Percentiles rank a stretch among this genome's conserved stretches.
These are phyloP conservation scores for Amphipyra berbera DNA, from an alignment of 2,888 invertebrate genomes.

Conservation along the genomic window DNA sequence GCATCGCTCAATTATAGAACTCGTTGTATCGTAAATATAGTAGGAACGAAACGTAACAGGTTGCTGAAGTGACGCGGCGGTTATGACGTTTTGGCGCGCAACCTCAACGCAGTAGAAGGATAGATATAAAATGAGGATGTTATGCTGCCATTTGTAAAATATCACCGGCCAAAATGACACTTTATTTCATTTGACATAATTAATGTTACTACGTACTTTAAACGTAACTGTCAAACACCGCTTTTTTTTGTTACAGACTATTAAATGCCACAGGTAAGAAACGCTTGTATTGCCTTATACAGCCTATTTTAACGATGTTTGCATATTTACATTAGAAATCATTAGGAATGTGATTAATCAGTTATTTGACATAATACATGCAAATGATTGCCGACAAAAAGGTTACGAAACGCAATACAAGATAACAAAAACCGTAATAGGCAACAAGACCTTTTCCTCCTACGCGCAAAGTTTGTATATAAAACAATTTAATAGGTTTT, in stretches of 20 bases:
- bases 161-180: conserved; percentile 59
- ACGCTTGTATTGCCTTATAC: conserved; percentile 23
- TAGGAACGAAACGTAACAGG: conserved; percentile 76
- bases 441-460: conserved; percentile 71
- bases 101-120: conserved; percentile 53
- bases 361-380: conserved; percentile 64
- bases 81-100: conserved; percentile 72
- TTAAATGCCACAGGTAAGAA: conserved; percentile 7
- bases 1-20: conserved; percentile 89
- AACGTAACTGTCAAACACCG: conserved; percentile 38
- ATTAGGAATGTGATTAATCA: conserved; percentile 51
- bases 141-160: conserved; percentile 77
- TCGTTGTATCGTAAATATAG: conserved; percentile 80
- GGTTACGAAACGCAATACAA: conserved; percentile 71
- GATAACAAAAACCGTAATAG: conserved; percentile 68
- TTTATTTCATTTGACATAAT: conserved; percentile 40
- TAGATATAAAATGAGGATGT: conserved; percentile 68
- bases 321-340: conserved; percentile 15
- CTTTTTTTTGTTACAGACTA: conserved; percentile 34
- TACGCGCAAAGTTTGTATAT: conserved; percentile 58
- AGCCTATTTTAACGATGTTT: conserved; percentile 14
- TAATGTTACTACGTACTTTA: conserved; percentile 34
- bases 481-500: conserved; percentile 52
- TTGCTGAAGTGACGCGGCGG: conserved; percentile 62
- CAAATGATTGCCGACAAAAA: conserved; percentile 67